Conservation (phyloP, 2,113 vertebrate genomes). For the Oceanodroma tethys region DNA sequence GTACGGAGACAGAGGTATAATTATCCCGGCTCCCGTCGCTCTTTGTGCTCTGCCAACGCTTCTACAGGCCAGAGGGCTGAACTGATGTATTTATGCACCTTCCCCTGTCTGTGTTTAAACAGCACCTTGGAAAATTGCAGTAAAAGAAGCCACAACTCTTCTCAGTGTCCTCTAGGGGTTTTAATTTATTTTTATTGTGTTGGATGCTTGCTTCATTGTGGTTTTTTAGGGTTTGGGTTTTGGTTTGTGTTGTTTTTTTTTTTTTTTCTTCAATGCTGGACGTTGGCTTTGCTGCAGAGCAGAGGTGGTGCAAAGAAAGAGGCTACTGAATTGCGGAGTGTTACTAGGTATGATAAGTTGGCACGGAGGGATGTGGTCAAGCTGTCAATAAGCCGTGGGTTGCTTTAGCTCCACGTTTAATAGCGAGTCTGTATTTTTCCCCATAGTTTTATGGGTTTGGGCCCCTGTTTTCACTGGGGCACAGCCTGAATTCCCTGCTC, state of each 20-base stretch:
- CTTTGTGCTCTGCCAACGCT: not conserved
- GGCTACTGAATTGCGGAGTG: not conserved
- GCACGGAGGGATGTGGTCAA: not conserved
- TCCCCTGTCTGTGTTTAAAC: constrained; percentile 41
- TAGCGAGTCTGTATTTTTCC: not conserved
- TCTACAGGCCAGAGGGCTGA: not conserved
- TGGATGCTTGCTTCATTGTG: constrained; percentile 2
- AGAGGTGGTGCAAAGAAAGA: not conserved
- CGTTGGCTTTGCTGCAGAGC: not conserved
- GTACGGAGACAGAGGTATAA: not conserved
- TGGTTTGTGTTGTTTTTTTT: not conserved
- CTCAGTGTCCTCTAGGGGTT: constrained; percentile 27
- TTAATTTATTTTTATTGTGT: constrained; percentile 25
- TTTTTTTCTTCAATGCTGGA: not conserved
- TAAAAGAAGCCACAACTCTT: not conserved
- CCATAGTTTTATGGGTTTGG: not conserved
- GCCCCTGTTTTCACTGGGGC: not conserved
- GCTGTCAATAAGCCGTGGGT: not conserved
- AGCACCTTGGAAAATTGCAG: not conserved
- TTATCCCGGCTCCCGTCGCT: not conserved
- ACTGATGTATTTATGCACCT: constrained; percentile 4
- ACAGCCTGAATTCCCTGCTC: not conserved
- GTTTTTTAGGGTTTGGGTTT: not conserved
- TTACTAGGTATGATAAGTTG: not conserved
- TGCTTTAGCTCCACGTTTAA: not conserved